These are phyloP conservation scores for Tetrapedia diversipes DNA, from an alignment of 2,888 invertebrate genomes.

Conservation along the genomic window DNA sequence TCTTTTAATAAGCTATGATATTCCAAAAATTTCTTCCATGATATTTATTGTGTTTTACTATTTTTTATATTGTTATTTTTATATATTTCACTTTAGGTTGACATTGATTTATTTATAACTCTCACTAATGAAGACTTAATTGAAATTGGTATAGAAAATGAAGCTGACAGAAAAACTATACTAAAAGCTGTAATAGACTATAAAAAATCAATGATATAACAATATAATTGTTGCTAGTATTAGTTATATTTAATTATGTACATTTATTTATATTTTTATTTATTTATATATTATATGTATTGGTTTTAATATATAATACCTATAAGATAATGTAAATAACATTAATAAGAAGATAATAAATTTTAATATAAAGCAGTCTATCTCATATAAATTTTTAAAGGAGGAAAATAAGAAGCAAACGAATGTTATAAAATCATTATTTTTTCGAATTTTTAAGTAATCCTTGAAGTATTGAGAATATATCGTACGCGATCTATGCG, in stretches of 20 bases:
- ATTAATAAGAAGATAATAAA: constrained; percentile 1
- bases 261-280: constrained; percentile 34
- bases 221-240: constrained; percentile 19
- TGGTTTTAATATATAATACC: constrained; percentile 1
- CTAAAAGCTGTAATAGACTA: constrained; percentile 70
- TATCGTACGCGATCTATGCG: no score
- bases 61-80: not conserved
- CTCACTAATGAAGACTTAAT: constrained; percentile 75
- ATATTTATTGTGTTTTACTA: not conserved
- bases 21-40: not conserved
- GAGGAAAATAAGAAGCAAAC: no score
- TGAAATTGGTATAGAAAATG: constrained; percentile 77
- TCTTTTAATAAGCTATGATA: not conserved
- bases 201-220: constrained; percentile 44
- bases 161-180: constrained; percentile 72
- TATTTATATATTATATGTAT: constrained; percentile 12
- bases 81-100: constrained; percentile 71
- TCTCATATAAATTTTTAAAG: no score
- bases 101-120: constrained; percentile 77
- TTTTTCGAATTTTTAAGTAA: no score
- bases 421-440: no score
- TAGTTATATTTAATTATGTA: constrained; percentile 1
- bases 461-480: no score
- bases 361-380: not conserved
- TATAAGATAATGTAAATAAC: not conserved